phyloP scores from a whole-genome alignment of 2,113 vertebrate species.

The Megaptera novaeangliae region DNA sequence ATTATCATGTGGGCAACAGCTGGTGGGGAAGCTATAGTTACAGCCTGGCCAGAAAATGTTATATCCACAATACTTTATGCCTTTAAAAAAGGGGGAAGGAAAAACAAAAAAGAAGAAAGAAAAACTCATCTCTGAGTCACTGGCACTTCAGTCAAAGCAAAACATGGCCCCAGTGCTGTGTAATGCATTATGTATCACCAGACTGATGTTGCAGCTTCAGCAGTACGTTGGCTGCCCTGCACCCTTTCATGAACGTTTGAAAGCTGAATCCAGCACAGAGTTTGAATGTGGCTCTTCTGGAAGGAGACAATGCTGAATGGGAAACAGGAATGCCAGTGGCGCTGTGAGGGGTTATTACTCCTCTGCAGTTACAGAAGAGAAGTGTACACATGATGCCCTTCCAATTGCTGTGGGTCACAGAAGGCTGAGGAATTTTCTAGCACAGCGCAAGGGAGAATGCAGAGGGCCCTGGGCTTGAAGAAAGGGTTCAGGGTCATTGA shows the following conservation, averaged over 20 bases:
- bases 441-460: not conserved
- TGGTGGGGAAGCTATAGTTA: constrained; percentile 5
- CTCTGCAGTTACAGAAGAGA: not conserved
- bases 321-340: not conserved
- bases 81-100: not conserved
- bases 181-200: not conserved
- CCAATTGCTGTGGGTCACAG: not conserved
- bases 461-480: not conserved
- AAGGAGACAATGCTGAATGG: not conserved
- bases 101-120: not conserved
- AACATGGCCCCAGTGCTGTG: not conserved
- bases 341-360: not conserved
- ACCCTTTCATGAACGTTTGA: not conserved
- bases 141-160: not conserved
- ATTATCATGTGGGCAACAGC: not conserved
- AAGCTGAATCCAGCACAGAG: constrained; percentile 25
- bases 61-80: not conserved
- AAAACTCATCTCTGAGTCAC: not conserved
- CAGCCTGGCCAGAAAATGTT: not conserved
- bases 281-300: not conserved
- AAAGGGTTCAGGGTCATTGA: not conserved
- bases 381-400: not conserved
- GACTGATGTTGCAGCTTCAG: constrained; percentile 12
- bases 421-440: not conserved
- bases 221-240: not conserved